Evolutionary conservation across 2,888 invertebrate genomes (phyloP), one percentile per base, ranked within the genome.

Genomic region (Ochropleura plecta): DNA sequence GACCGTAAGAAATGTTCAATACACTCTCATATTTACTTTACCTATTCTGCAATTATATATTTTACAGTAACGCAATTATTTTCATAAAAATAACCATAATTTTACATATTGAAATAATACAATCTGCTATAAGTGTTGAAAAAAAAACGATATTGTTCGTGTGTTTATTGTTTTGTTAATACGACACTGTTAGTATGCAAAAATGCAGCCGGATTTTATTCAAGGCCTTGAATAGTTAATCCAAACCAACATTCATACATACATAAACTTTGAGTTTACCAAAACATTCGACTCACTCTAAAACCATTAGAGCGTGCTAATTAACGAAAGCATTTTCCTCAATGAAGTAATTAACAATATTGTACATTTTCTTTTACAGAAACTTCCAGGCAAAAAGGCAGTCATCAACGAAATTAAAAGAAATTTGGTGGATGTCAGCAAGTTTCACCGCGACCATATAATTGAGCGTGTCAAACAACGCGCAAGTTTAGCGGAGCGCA

Each of bases 371-470:
- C 0, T 67, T 57, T 84, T 79, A 70, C 81, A 93, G 93, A 84
- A 84, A 68, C 75, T 93, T 46, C 93, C 93, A 0, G 92, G 93
- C 0, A 93, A 93, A 79, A 87, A 82, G 70, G 85, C 77, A 1
- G 88, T 92, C 0, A 57, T 93, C 7, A 76, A 91, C 20, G 97
- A 92, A 96, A 98, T 86, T 90, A 95, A 76, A 90, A 95, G 94
- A 92, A 97, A 94, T 90, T 79, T 92, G 9, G 65, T 83, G 42
- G 88, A 90, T 44, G 79, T 92, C 8, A 88, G 91, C 76, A 81
- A 86, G 60, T 93, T 93, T 67, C 93, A 93, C 49, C 81, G 70
- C 2, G 81, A 87, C 18, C 87, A 87, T 51, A 70, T 92, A 12
- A 65, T 55, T 5, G 76, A 75, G 18, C 87, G 92, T 8, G 73